Percentiles rank a stretch among this genome's conserved stretches.
These are phyloP conservation scores for Wiebesia pumilae DNA, from an alignment of 1,140 invertebrate genomes.

Conservation along the genomic window DNA sequence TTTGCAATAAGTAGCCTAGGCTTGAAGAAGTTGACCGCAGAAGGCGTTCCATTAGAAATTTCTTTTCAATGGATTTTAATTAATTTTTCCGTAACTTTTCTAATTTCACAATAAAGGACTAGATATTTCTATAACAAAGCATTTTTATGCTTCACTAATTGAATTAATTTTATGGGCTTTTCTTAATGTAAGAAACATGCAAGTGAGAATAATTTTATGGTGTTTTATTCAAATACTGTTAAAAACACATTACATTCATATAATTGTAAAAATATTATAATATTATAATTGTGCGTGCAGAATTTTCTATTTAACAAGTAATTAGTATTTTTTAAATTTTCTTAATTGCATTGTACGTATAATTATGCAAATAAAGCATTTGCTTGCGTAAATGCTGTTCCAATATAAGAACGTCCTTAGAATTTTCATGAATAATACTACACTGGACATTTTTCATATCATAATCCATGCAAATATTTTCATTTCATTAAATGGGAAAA, in stretches of 20 bases:
- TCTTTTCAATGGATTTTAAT: no score
- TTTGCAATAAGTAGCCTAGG: no score
- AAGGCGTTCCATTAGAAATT: no score
- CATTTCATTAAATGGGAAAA: background rate
- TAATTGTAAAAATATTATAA: background rate
- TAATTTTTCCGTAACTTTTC: no score
- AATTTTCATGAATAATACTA: background rate
- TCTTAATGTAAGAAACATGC: no score
- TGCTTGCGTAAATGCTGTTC: background rate
- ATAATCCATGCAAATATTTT: background rate
- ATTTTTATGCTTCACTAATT: background rate
- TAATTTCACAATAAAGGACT: no score
- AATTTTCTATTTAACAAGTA: background rate
- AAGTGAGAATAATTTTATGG: no score
- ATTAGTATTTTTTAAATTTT: background rate
- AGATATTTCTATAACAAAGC: background rate
- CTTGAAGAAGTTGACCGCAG: no score
- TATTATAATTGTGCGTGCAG: background rate
- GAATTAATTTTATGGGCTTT: no score
- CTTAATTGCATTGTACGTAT: background rate
- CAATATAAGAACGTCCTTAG: background rate
- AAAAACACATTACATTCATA: background rate
- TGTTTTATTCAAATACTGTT: no score
- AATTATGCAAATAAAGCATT: background rate
- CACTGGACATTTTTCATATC: background rate